Evolutionary conservation across 2,797 vertebrate species (phyloP).

Genomic region (Austrolebias charrua): DNA sequence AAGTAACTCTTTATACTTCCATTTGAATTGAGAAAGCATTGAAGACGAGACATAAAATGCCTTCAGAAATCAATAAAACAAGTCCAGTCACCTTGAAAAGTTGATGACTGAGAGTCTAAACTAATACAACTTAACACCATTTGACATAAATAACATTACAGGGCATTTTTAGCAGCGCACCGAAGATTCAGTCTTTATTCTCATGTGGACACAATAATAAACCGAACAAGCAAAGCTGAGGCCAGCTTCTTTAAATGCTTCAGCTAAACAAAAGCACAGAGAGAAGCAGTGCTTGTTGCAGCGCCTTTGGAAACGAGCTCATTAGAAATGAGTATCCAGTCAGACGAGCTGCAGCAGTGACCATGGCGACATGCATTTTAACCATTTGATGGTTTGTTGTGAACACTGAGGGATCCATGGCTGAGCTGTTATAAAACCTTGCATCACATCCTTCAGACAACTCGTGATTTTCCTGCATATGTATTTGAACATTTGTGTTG

Average conservation of each 20-base stretch:
- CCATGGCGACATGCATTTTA: constrained; percentile 56
- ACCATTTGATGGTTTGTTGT: constrained; percentile 29
- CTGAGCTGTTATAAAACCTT: constrained; percentile 33
- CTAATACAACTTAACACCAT: too few species aligned
- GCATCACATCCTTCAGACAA: constrained; percentile 42
- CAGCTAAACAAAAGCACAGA: background rate
- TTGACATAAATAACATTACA: too few species aligned
- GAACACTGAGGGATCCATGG: constrained; percentile 52
- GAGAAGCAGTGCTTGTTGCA: constrained; percentile 16
- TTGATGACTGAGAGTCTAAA: too few species aligned
- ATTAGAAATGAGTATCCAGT: constrained; percentile 56
- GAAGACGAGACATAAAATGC: too few species aligned
- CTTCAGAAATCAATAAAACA: too few species aligned
- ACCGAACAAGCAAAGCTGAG: background rate
- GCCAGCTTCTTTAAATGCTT: too few species aligned
- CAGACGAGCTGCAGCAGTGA: constrained; percentile 49
- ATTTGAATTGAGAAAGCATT: too few species aligned
- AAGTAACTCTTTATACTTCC: too few species aligned
- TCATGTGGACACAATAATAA: constrained; percentile 14
- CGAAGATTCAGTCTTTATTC: too few species aligned
- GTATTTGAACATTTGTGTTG: constrained; percentile 21
- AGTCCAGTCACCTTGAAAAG: too few species aligned
- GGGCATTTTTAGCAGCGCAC: too few species aligned
- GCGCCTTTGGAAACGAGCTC: constrained; percentile 44
- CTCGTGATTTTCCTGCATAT: constrained; percentile 27